phyloP scores from a whole-genome alignment of 2,113 vertebrate genomes.

The Aleadryas rufinucha region DNA sequence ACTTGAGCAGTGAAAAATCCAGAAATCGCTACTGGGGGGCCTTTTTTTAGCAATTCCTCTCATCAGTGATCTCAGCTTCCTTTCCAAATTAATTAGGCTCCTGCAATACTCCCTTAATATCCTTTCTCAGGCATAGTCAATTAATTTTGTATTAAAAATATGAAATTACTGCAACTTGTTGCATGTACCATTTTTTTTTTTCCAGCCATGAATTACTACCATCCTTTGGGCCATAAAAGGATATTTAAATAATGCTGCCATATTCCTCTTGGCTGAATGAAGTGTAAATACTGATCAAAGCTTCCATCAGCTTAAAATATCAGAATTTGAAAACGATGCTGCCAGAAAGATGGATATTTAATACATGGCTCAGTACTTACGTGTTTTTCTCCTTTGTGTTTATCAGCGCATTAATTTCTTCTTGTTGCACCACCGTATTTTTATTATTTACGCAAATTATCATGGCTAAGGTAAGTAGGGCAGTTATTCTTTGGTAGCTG shows the following conservation, averaged over 20 bases:
- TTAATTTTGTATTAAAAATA: not conserved
- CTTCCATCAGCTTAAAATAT: not conserved
- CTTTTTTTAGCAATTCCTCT: not conserved
- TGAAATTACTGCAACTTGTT: not conserved
- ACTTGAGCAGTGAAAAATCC: not conserved
- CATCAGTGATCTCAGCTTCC: not conserved
- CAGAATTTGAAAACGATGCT: not conserved
- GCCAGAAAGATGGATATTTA: not conserved
- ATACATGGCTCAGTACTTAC: not conserved
- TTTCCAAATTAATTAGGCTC: not conserved
- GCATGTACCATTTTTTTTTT: not conserved
- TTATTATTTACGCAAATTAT: conserved; percentile 51
- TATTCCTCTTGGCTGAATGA: not conserved
- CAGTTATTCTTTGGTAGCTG: conserved; percentile 46
- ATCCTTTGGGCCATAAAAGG: not conserved
- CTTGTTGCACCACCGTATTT: not conserved
- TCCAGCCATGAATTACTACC: not conserved
- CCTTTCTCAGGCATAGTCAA: not conserved
- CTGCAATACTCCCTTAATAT: not conserved
- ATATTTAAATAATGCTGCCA: not conserved
- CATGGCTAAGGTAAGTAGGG: conserved; percentile 14
- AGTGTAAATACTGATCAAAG: not conserved
- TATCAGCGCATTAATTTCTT: not conserved
- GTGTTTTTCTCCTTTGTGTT: not conserved
- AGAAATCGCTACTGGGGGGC: not conserved